A percentile compares a stretch with the other conserved stretches of the same genome.
Conservation (phyloP, 1,140 invertebrate species). For the Akabosia matsudoensis region DNA sequence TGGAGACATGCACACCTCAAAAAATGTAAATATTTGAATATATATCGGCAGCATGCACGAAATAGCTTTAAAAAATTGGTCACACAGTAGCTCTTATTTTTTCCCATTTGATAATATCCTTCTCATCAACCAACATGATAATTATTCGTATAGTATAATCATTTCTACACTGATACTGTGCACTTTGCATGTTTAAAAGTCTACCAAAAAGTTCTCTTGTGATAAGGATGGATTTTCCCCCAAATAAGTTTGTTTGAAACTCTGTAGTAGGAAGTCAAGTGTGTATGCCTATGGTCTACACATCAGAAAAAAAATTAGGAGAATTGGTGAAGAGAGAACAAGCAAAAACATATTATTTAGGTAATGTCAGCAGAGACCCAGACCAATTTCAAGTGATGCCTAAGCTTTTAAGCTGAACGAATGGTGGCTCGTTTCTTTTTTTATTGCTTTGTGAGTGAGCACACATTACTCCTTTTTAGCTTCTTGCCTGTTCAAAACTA, state of each 20-base stretch:
- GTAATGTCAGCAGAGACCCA: conserved; percentile 1
- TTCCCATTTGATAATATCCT: no score
- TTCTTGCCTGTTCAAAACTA: not conserved
- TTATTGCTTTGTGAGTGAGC: not conserved
- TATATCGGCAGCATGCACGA: not conserved
- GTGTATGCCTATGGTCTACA: no score
- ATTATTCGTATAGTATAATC: no score
- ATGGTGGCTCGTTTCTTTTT: conserved; percentile 1
- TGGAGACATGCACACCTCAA: not conserved
- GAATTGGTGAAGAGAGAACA: not conserved
- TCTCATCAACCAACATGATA: no score
- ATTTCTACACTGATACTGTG: no score
- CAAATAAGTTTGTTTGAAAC: no score
- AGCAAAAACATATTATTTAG: not conserved
- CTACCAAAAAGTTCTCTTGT: no score
- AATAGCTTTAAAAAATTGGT: no score
- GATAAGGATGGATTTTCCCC: no score
- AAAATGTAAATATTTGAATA: not conserved
- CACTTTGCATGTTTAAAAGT: no score
- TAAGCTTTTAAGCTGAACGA: conserved; percentile 15
- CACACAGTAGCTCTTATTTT: no score
- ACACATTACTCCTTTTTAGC: not conserved
- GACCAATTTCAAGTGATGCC: conserved; percentile 23
- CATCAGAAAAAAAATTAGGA: not conserved
- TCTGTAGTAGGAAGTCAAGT: no score